Evolutionary conservation across 2,888 invertebrate genomes (phyloP), one percentile per base, ranked within the genome.

Genomic region (Meteorus cinctellus): DNA sequence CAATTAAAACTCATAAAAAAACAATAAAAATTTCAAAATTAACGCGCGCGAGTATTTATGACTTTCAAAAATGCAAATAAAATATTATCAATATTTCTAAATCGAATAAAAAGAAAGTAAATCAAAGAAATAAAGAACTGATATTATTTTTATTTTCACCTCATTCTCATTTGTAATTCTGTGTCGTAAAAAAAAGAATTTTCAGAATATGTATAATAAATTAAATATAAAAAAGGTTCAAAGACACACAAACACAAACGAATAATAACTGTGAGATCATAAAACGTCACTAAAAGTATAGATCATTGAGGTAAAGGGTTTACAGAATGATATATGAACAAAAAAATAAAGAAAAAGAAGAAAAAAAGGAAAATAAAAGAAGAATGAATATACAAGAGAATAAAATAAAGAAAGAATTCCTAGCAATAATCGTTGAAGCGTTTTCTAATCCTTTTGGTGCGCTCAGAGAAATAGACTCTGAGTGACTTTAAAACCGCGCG

Each of bases 401-500:
- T 66, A 63, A 77, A 78, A 74, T 24, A 65, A 67, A 45, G 24
- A 72, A 72, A 75, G 66, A 74, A 76, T 51, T 59, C 67, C 24
- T 27, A 27, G 55, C 62, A 31, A 55, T 55, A 69, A 55, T 72
- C 72, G 41, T 41, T 69, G 72, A 41, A 73, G 76, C 76, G 72
- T 76, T 76, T 76, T 68, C 69, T 73, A 76, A 72, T 76, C 72
- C 76, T 72, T 62, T 27, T 36, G 72, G n/a, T 62, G 67, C 60
- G 60, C 19, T 55, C 19, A 2, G 24, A 19, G 19, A 10, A 55
- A 55, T 55, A 19, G 55, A 55, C 19, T 55, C n/a, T 19, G 72
- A 72, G 36, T 72, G 76, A 69, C 68, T 76, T 72, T 70, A 71
- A 75, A 68, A 60, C 68, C 63, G 41, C 34, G 55, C 68, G 55